Evolutionary conservation across 2,888 invertebrate species (phyloP), one percentile per base, ranked within the genome.

Genomic region (Ophion slaviceki): DNA sequence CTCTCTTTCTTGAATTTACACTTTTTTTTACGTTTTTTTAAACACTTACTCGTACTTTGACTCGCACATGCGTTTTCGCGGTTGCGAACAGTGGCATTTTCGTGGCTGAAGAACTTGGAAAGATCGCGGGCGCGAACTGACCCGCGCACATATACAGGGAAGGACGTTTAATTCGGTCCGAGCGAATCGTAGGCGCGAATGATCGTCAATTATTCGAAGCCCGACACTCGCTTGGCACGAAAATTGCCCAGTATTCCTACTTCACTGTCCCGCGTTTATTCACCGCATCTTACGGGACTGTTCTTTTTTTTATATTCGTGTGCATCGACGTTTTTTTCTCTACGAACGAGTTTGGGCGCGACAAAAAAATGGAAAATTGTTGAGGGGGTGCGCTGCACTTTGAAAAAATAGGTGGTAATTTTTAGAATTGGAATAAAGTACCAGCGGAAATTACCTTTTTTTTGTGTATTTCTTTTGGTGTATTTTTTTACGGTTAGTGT

Each of bases 111-210:
- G 24, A 40, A 40, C 77, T 45, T 20, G n/a, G 45, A 76, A 20
- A 53, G 76, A 72, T 28, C 45, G 57, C 53, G 61, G 57, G 72
- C 10, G 57, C 64, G 74, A 68, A 82, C 74, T 83, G 74, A 77
- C 77, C 83, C 28, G 68, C 28, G 59, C 59, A 68, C 70, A 10
- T 28, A 57, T 53, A 53, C 53, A 53, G 64, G 45, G 80, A 84
- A 86, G 86, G 86, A 78, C 86, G 86, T 86, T 86, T 86, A 86
- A 86, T 86, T 86, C 45, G 64, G 81, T 84, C 83, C 64, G 47
- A 64, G 77, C 53, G 14, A 57, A 64, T 68, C 67, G 79, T 77
- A 82, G 80, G 86, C 82, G 85, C 82, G 80, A 77, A 86, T 68
- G 79, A 79, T 81, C 81, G 86, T 83, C 78, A 84, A 81, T 86